Percentiles rank a stretch among this genome's conserved stretches.
These are phyloP conservation scores for Digitonthophagus gazella DNA, from an alignment of 2,888 invertebrate genomes.

Conservation along the genomic window DNA sequence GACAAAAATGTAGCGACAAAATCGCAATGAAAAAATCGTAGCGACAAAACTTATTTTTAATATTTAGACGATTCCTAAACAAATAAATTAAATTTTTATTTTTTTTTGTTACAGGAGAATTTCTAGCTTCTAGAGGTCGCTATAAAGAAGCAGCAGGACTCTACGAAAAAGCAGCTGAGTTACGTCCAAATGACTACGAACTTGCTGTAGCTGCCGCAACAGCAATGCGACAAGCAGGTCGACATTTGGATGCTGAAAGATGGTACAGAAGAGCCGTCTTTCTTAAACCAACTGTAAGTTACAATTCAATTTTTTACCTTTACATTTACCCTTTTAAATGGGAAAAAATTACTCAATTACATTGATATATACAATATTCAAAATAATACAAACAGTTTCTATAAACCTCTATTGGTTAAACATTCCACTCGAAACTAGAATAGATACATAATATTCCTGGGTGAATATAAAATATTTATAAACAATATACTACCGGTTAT, in stretches of 20 bases:
- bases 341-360: neutral
- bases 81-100: neutral
- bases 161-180: constrained; percentile 73
- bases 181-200: constrained; percentile 77
- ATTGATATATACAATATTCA: neutral
- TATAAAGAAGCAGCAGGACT: constrained; percentile 80
- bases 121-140: constrained; percentile 76
- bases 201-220: constrained; percentile 86
- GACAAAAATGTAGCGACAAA: too few relatives aligned
- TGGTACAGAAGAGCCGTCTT: constrained; percentile 75
- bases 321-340: neutral
- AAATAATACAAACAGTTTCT: neutral
- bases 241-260: constrained; percentile 78
- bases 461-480: neutral
- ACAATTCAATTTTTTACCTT: neutral
- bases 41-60: too few relatives aligned
- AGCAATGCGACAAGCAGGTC: constrained; percentile 77
- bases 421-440: neutral
- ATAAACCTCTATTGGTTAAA: neutral
- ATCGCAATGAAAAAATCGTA: too few relatives aligned
- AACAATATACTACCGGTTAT: neutral
- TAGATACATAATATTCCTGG: neutral
- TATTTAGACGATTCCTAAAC: too few relatives aligned
- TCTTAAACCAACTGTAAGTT: constrained; percentile 51
- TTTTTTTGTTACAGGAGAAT: constrained; percentile 68